Evolutionary conservation across 2,113 vertebrate species (phyloP), one percentile per base, ranked within the genome.

Genomic region (Diphyllodes magnificus): DNA sequence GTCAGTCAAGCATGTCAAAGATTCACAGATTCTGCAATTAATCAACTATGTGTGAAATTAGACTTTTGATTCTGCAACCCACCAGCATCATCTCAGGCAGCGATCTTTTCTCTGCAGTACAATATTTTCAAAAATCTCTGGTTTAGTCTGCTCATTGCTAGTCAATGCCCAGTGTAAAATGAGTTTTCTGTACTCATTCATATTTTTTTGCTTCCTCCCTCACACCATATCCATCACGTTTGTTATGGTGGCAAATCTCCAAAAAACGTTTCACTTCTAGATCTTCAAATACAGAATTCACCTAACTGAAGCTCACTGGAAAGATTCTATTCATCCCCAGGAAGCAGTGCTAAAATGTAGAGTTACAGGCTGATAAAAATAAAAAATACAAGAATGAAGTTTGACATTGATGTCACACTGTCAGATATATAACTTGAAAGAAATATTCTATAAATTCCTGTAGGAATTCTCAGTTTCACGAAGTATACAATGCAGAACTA

Each of bases 21-120:
- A 81, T 45, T 51, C 31, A 88, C 76, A 90, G 44, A 76, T 60
- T 66, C 65, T 71, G 47, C 86, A 69, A 94, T 78, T 82, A 75
- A 49, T 31, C 50, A 83, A 79, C 20, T 23, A 33, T 10, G 19
- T 39, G n/a, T 63, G 80, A 94, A 88, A 86, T 90, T 30, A 76
- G 30, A 69, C 28, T 70, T 88, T 31, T 76, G 69, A 47, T 56
- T 87, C 80, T 20, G 24, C 61, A 87, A 77, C 10, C 20, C 59
- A 72, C 28, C 2, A 7, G 42, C 57, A 72, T 59, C n/a, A 45
- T 37, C 25, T 80, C n/a, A 45, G 31, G 23, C 37, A 51, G 45
- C 0, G 2, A 60, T 31, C 27, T 77, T 69, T 73, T 39, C 57
- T 70, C 22, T 61, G 45, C 25, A 31, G 12, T 21, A 4, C 16